These are phyloP conservation scores for Esox niger DNA, from an alignment of 2,113 vertebrate species.

Conservation along the genomic window DNA sequence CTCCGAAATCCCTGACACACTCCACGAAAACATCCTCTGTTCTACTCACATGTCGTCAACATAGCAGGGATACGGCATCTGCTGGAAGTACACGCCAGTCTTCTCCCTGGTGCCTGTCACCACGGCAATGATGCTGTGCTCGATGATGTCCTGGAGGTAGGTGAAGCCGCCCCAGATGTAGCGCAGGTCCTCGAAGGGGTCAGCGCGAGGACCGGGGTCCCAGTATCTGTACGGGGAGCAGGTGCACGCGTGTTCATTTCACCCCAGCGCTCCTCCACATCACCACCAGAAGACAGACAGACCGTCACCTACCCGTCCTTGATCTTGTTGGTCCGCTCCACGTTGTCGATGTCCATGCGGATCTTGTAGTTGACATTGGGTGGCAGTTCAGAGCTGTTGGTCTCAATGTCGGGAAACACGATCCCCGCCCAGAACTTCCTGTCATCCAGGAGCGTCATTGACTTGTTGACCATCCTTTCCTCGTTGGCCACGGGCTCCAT, in stretches of 20 bases:
- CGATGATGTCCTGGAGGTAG: slow-evolving; percentile 92
- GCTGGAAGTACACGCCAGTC: slow-evolving; percentile 92
- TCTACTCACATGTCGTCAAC: slow-evolving; percentile 92
- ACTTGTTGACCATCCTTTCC: slow-evolving; percentile 83
- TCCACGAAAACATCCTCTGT: background rate
- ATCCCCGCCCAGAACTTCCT: slow-evolving; percentile 95
- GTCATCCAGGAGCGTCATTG: slow-evolving; percentile 87
- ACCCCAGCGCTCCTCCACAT: background rate
- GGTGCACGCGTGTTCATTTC: too few relatives aligned
- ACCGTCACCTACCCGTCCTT: slow-evolving; percentile 84
- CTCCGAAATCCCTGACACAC: too few relatives aligned
- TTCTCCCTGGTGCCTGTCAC: slow-evolving; percentile 85
- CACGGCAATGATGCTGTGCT: slow-evolving; percentile 89
- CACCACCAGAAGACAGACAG: background rate
- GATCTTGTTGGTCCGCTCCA: slow-evolving; percentile 98
- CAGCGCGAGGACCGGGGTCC: slow-evolving; percentile 96
- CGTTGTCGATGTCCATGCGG: slow-evolving; percentile 98
- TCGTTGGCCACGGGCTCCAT: slow-evolving; percentile 86
- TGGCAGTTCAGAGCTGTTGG: slow-evolving; percentile 78
- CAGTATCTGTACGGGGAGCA: slow-evolving; percentile 82
- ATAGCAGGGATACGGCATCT: slow-evolving; percentile 98
- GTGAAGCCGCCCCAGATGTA: slow-evolving; percentile 96
- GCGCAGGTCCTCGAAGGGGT: slow-evolving; percentile 96
- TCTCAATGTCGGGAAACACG: slow-evolving; percentile 81
- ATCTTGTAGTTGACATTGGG: slow-evolving; percentile 91